Evolutionary conservation across 2,113 vertebrate genomes (phyloP).

Genomic region (Lates calcarifer): DNA sequence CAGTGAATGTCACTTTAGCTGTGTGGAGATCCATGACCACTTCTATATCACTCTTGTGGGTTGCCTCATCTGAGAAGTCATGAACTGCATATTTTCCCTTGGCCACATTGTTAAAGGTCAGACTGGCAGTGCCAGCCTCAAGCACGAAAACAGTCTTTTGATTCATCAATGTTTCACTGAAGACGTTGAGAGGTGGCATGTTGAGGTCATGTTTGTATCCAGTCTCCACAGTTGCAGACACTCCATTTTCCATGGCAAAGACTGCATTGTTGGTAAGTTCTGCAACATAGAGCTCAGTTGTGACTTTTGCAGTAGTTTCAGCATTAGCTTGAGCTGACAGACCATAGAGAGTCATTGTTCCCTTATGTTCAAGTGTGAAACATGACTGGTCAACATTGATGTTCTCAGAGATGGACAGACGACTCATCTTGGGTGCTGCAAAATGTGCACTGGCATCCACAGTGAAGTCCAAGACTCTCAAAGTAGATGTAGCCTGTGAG

Average conservation of each 20-base stretch:
- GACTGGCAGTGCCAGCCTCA: conserved; percentile 76
- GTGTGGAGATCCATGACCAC: conserved; percentile 81
- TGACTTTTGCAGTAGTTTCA: conserved; percentile 82
- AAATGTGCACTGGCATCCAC: conserved; percentile 86
- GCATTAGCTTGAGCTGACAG: conserved; percentile 81
- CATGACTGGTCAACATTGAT: conserved; percentile 85
- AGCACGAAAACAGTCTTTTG: conserved; percentile 84
- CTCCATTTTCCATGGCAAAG: conserved; percentile 81
- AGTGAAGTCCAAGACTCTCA: conserved; percentile 85
- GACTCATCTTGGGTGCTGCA: conserved; percentile 80
- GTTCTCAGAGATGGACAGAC: conserved; percentile 85
- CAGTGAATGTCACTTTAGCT: conserved; percentile 81
- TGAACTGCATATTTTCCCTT: conserved; percentile 85
- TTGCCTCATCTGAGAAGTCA: conserved; percentile 86
- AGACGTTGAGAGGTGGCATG: conserved; percentile 84
- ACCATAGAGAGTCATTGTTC: conserved; percentile 77
- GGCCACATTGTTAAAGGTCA: conserved; percentile 83
- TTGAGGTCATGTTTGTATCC: conserved; percentile 88
- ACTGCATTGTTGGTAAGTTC: conserved; percentile 82
- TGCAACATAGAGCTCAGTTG: conserved; percentile 83
- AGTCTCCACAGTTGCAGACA: conserved; percentile 83
- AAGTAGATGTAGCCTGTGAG: conserved; percentile 85
- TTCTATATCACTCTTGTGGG: conserved; percentile 84
- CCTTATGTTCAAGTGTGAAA: conserved; percentile 85
- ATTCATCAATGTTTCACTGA: conserved; percentile 82